phyloP scores from a whole-genome alignment of 2,888 invertebrate genomes.

The Agelastica alni region DNA sequence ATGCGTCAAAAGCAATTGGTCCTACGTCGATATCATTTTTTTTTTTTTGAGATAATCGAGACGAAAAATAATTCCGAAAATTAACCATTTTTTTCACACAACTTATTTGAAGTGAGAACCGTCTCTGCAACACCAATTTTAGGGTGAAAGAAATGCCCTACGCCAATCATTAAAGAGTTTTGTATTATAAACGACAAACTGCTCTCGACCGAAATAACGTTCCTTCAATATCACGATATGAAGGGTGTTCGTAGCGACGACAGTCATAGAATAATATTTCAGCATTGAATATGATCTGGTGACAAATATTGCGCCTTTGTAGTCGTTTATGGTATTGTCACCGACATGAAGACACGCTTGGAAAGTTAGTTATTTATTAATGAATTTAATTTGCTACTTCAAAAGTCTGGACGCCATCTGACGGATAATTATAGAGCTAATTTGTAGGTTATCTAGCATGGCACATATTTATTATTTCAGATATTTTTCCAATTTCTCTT shows the following conservation, averaged over 20 bases:
- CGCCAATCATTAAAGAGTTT: constrained; percentile 22
- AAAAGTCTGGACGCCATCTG: too few species aligned
- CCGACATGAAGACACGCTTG: not conserved
- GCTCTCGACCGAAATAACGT: constrained; percentile 17
- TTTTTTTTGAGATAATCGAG: too few species aligned
- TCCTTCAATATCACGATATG: not conserved
- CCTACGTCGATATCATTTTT: too few species aligned
- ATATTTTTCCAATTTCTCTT: too few species aligned
- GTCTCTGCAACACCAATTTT: not conserved
- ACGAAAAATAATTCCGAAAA: too few species aligned
- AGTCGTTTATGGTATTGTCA: constrained; percentile 12
- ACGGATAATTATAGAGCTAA: too few species aligned
- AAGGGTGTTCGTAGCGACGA: constrained; percentile 8
- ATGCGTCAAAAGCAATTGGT: too few species aligned
- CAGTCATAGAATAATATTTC: constrained; percentile 18
- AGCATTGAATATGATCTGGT: constrained; percentile 12
- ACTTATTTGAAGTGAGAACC: not conserved
- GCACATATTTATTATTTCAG: too few species aligned
- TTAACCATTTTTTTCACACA: too few species aligned
- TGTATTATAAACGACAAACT: constrained; percentile 12
- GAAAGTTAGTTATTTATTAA: constrained; percentile 5
- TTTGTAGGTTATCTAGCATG: too few species aligned
- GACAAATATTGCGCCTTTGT: constrained; percentile 21
- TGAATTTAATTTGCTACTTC: too few species aligned
- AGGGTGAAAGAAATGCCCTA: constrained; percentile 15